Base-by-base conservation (phyloP, 2,113 vertebrate species). In the Phainopepla nitens region DNA sequence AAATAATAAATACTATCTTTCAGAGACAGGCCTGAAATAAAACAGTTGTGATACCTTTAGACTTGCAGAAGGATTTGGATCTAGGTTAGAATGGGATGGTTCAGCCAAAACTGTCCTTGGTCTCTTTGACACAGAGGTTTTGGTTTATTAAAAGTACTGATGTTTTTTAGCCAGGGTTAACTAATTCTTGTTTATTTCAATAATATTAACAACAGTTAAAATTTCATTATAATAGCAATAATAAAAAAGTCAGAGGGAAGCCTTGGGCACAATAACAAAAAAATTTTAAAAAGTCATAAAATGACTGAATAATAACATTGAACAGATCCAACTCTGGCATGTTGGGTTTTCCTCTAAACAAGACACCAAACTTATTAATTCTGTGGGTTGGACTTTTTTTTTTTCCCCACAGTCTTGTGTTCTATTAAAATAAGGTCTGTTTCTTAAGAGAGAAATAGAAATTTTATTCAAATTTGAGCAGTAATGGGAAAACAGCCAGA, bases 121-220 rank as follows among this genome's bases (percentile, higher is more conserved):
- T 87, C 17, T 56, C 42, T 64, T 87, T 12, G 39, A 60, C 39
- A 41, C 15, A 39, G 27, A 57, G 16, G 18, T 65, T 62, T 78
- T 91, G 44, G 28, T 47, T 87, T 91, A 27, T 51, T 89, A 33
- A 51, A 42, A 64, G 28, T 36, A 78, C 29, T 20, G 56, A 6
- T 75, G 28, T 3, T 41, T 79, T 91, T 84, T 57, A 68, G 15
- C 33, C 10, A 62, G 17, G 41, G 15, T 82, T 84, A 84, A 66
- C 24, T 79, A n/a, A 58, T 82, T 90, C 15, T 62, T 89, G 35
- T 90, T 81, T 76, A 83, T 76, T 90, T 82, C 13, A 33, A 6
- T 82, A 1, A 29, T 79, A 62, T 29, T 57, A 61, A 45, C 49
- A 83, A 23, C 33, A 82, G 42, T 62, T 84, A 78, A 14, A 31